A percentile compares a stretch with the other conserved stretches of the same genome.
These are phyloP conservation scores for Drosophila flavopinicola DNA, from an alignment of 2,888 invertebrate species.

Conservation along the genomic window DNA sequence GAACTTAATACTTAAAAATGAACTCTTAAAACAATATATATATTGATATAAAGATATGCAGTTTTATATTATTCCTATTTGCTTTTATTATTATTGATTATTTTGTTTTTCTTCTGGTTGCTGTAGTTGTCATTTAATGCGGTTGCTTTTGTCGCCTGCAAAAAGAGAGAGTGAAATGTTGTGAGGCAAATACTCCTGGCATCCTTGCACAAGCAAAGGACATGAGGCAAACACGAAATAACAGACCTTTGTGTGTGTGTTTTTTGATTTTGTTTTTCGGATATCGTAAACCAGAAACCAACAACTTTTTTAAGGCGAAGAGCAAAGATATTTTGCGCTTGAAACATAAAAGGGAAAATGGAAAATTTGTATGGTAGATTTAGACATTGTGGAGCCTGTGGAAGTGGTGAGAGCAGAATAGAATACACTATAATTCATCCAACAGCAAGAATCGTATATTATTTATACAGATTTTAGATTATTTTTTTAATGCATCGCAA, in stretches of 20 bases:
- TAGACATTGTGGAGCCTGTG: neutral
- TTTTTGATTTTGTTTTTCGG: conserved; percentile 29
- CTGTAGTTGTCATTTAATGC: conserved; percentile 11
- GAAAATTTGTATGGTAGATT: too few species aligned
- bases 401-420: too few species aligned
- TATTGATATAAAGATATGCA: conserved; percentile 66
- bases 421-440: too few species aligned
- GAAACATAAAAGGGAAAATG: neutral
- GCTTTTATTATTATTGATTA: conserved; percentile 43
- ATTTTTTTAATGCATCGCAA: too few species aligned
- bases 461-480: too few species aligned
- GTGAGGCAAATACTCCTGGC: conserved; percentile 17
- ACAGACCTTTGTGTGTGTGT: conserved; percentile 53
- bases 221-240: conserved; percentile 10
- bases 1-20: conserved; percentile 65
- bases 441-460: too few species aligned
- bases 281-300: conserved; percentile 20
- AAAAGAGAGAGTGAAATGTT: conserved; percentile 37
- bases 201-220: conserved; percentile 29
- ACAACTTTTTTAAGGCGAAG: neutral
- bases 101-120: conserved; percentile 13
- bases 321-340: neutral
- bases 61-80: conserved; percentile 49
- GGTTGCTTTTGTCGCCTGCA: conserved; percentile 45
- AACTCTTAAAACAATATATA: conserved; percentile 57